phyloP scores from a whole-genome alignment of 2,888 invertebrate genomes.

The Chrysolina americana region DNA sequence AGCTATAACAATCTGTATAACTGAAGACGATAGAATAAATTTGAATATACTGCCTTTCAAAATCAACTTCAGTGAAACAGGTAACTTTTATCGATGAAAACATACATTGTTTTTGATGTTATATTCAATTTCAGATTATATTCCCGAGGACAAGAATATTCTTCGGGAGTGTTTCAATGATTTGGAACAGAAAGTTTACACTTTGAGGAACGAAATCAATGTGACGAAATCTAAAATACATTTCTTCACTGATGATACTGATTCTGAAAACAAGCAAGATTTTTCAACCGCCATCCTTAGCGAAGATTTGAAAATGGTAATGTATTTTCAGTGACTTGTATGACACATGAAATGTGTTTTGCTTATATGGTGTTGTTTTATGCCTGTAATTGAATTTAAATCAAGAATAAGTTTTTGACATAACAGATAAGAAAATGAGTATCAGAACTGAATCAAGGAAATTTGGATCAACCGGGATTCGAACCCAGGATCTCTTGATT shows the following conservation, averaged over 20 bases:
- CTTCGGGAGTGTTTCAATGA: constrained; percentile 55
- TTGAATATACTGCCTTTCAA: constrained; percentile 52
- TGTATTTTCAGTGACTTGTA: not conserved
- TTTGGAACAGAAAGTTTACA: constrained; percentile 53
- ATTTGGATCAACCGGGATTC: too few relatives aligned
- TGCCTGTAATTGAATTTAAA: too few relatives aligned
- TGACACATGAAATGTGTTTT: too few relatives aligned
- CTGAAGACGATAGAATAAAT: constrained; percentile 49
- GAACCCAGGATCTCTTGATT: too few relatives aligned
- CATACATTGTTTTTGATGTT: constrained; percentile 46
- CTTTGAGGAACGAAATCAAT: constrained; percentile 44
- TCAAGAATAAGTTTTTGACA: too few relatives aligned
- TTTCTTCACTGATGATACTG: not conserved
- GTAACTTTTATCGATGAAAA: constrained; percentile 49
- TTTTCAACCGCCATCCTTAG: not conserved
- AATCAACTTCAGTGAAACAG: constrained; percentile 50
- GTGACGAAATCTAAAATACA: constrained; percentile 36
- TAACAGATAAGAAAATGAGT: too few relatives aligned
- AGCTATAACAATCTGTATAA: constrained; percentile 53
- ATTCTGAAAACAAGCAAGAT: not conserved
- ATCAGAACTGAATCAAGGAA: too few relatives aligned
- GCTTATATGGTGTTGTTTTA: too few relatives aligned
- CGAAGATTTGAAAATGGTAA: constrained; percentile 17
- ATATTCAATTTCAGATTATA: constrained; percentile 25
- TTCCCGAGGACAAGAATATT: constrained; percentile 43